Conservation (phyloP, 2,888 invertebrate genomes). For the Clitarchus hookeri region DNA sequence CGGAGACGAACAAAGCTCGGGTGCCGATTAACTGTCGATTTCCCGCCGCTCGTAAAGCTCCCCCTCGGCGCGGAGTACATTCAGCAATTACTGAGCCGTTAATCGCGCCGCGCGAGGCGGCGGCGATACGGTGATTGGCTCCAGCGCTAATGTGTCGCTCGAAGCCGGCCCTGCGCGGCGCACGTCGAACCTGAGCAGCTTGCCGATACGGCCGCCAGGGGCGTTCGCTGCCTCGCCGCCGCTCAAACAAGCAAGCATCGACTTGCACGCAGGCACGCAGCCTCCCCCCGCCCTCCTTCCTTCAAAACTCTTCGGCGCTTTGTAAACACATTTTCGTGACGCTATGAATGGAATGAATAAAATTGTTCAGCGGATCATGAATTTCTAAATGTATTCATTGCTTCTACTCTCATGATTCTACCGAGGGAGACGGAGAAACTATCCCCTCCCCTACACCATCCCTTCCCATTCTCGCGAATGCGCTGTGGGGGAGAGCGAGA, state of each 20-base stretch:
- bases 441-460: background rate
- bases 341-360: constrained; percentile 33
- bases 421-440: background rate
- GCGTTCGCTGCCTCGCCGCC: background rate
- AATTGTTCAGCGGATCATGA: constrained; percentile 34
- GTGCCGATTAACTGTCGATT: background rate
- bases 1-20: background rate
- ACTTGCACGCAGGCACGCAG: background rate
- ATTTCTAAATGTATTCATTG: constrained; percentile 35
- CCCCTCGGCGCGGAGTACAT: background rate
- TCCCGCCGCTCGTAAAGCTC: background rate
- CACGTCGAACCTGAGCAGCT: background rate
- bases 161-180: too few species aligned
- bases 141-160: too few species aligned
- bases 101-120: background rate
- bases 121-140: too few species aligned
- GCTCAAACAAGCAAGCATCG: background rate
- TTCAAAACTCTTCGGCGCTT: background rate
- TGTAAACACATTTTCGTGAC: constrained; percentile 34
- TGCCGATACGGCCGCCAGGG: background rate
- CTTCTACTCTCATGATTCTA: background rate
- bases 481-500: background rate
- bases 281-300: background rate
- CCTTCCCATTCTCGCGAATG: background rate
- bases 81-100: background rate